Conservation (phyloP, 2,113 vertebrate species). For the Paramormyrops kingsleyae region DNA sequence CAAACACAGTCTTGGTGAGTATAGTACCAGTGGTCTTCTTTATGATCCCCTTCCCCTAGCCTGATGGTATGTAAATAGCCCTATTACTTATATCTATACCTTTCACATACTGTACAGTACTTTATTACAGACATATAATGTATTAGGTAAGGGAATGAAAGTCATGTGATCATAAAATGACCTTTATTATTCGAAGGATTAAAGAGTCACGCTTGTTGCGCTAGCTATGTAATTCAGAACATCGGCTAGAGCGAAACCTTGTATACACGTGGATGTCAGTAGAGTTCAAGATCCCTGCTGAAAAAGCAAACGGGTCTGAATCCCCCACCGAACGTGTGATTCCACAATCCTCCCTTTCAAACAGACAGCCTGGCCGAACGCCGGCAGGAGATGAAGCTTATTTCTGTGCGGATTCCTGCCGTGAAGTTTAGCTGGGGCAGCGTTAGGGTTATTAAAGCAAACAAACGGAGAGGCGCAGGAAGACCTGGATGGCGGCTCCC, state of each 20-base stretch:
- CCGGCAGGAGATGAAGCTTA: conserved; percentile 40
- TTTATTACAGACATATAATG: neutral
- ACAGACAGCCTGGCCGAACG: too few species aligned
- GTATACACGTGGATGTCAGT: neutral
- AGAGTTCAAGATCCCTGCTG: neutral
- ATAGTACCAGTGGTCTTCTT: neutral
- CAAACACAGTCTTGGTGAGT: neutral
- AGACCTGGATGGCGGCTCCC: neutral
- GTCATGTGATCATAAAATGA: neutral
- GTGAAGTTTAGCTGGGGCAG: conserved; percentile 54
- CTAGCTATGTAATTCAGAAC: neutral
- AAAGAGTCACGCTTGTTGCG: neutral
- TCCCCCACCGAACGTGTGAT: neutral
- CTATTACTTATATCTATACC: neutral
- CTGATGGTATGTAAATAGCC: neutral
- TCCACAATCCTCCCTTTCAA: neutral
- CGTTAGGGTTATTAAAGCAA: conserved; percentile 70
- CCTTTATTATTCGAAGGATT: neutral
- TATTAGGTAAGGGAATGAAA: neutral
- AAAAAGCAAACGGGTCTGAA: neutral
- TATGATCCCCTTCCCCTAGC: neutral
- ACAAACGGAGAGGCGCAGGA: conserved; percentile 51
- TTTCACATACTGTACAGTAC: neutral
- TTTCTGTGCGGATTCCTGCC: conserved; percentile 45
- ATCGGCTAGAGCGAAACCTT: neutral